Evolutionary conservation across 2,113 vertebrate species (phyloP), one percentile per base, ranked within the genome.

Genomic region (Vulpes vulpes): DNA sequence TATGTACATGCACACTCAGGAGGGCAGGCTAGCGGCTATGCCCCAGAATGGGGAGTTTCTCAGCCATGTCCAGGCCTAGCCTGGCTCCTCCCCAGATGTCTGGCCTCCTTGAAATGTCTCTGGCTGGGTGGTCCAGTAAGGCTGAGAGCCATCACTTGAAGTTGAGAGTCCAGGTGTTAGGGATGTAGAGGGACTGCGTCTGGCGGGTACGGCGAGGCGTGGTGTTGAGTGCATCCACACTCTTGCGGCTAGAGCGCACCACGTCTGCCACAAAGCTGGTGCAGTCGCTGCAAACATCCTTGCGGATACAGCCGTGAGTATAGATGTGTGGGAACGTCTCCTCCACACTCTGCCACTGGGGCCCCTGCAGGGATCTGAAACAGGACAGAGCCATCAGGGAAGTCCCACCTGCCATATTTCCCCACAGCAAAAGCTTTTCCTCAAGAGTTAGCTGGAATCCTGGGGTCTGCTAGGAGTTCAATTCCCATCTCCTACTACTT

Each of bases 271-370:
- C 99, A 0, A 99, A 99, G 90, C 99, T 98, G 25, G 99, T 99
- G 94, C 99, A 99, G 89, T 99, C 99, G 0, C 98, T 98, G 93
- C 99, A 99, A 95, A 99, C 94, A 2, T 99, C 99, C 9, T 99
- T 99, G 96, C 99, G 99, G 78, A 99, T 97, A 8, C 99, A 99
- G 98, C 99, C 99, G 0, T 99, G 99, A 2, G 99, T 98, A 3
- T 99, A 99, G 91, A 99, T 99, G 97, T 99, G 99, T 0, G 99
- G 99, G 96, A 99, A 99, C 96, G 99, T 99, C 96, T 99, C 99
- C 96, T 99, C 99, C 95, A 99, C 99, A 0, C 99, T 99, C 91
- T 97, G 99, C 95, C 99, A 99, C 84, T 98, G 99, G 0, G 99
- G 97, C 57, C 98, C 99, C 27, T 99, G 98, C 94, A 99, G 98